phyloP scores from a whole-genome alignment of 2,113 vertebrate species.

The Lutjanus erythropterus region DNA sequence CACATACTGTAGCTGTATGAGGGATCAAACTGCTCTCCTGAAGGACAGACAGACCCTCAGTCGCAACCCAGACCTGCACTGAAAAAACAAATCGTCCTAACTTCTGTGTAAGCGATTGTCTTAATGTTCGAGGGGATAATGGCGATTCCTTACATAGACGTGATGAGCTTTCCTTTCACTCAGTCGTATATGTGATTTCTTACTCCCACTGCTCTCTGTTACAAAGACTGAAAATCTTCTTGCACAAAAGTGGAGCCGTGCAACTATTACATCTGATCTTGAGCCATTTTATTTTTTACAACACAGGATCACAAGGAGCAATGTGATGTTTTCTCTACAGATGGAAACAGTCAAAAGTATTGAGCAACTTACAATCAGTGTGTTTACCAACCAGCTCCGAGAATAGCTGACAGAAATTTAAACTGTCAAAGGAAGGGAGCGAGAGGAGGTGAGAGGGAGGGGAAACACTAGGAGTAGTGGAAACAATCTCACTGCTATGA shows the following conservation, averaged over 20 bases:
- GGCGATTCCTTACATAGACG: slow-evolving; percentile 36
- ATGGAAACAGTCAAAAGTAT: not conserved
- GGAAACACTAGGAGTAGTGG: slow-evolving; percentile 10
- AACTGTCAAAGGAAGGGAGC: slow-evolving; percentile 13
- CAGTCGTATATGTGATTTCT: not conserved
- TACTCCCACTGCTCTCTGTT: not conserved
- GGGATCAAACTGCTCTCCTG: slow-evolving; percentile 47
- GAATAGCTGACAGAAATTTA: slow-evolving; percentile 66
- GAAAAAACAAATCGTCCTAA: not conserved
- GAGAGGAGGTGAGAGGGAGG: slow-evolving; percentile 10
- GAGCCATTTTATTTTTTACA: not conserved
- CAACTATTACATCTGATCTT: not conserved
- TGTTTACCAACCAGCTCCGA: slow-evolving; percentile 65
- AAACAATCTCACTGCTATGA: slow-evolving; percentile 45
- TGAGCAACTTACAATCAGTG: slow-evolving; percentile 39
- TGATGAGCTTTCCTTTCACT: slow-evolving; percentile 5
- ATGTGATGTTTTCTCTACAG: not conserved
- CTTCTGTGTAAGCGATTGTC: slow-evolving; percentile 25
- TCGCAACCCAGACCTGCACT: slow-evolving; percentile 21
- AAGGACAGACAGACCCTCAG: slow-evolving; percentile 34
- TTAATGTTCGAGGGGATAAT: slow-evolving; percentile 13
- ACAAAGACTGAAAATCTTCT: slow-evolving; percentile 2
- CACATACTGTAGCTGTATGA: slow-evolving; percentile 35
- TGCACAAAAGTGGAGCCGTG: not conserved
- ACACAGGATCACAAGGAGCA: not conserved